Percentiles rank a stretch among this genome's conserved stretches.
Conservation (phyloP, 2,113 vertebrate genomes). For the Heterocephalus glaber region DNA sequence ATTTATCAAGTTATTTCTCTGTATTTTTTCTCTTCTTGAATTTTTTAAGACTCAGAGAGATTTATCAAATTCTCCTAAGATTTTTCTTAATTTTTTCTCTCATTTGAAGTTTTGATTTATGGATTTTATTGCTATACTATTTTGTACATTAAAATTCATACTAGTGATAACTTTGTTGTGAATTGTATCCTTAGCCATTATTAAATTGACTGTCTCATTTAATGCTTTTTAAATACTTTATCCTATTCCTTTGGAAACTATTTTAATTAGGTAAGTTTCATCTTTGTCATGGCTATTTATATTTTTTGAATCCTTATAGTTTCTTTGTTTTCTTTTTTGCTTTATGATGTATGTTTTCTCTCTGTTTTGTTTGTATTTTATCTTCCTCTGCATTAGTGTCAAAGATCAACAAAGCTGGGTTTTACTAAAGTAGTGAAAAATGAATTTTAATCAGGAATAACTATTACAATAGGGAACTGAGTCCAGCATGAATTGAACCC, state of each 20-base stretch:
- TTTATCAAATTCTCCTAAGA: not conserved
- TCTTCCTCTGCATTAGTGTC: not conserved
- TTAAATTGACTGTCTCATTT: not conserved
- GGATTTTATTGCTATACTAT: slow-evolving; percentile 10
- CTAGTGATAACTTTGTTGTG: not conserved
- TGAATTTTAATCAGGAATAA: not conserved
- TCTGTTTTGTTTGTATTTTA: not conserved
- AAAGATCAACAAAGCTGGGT: not conserved
- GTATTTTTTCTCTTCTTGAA: slow-evolving; percentile 21
- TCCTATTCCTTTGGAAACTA: slow-evolving; percentile 14
- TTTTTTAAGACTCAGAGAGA: not conserved
- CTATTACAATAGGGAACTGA: not conserved
- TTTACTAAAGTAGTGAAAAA: not conserved
- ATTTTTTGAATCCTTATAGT: not conserved
- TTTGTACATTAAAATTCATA: slow-evolving; percentile 29
- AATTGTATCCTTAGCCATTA: not conserved
- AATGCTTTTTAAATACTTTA: not conserved
- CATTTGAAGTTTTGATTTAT: not conserved
- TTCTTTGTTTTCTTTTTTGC: slow-evolving; percentile 39
- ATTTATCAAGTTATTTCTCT: not conserved
- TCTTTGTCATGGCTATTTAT: not conserved
- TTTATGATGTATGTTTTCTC: slow-evolving; percentile 17
- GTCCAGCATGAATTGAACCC: not conserved
- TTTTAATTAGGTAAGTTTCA: slow-evolving; percentile 10
- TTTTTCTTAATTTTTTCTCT: not conserved